Evolutionary conservation across 2,113 vertebrate genomes (phyloP).

Genomic region (Grantiella picta): DNA sequence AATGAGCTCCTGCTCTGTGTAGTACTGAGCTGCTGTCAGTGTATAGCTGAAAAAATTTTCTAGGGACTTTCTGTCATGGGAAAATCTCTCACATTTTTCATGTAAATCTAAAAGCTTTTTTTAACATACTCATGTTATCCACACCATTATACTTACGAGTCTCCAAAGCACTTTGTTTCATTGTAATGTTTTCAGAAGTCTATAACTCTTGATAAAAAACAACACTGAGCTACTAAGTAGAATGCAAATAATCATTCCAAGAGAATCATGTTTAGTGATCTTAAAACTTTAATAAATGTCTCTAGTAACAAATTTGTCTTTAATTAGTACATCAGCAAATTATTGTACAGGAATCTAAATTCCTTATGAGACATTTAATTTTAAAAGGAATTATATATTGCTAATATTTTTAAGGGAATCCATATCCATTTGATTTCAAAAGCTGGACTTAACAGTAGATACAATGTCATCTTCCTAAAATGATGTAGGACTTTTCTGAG

Average conservation of each 20-base stretch:
- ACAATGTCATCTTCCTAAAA: neutral
- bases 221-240: neutral
- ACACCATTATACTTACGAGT: neutral
- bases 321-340: constrained; percentile 14
- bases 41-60: neutral
- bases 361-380: constrained; percentile 4
- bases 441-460: neutral
- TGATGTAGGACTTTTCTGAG: neutral
- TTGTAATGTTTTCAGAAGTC: neutral
- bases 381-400: neutral
- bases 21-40: neutral
- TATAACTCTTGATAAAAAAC: neutral
- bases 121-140: neutral
- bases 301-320: neutral
- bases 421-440: neutral
- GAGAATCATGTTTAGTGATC: neutral
- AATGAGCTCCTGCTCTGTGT: neutral
- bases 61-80: neutral
- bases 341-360: constrained; percentile 14
- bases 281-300: neutral
- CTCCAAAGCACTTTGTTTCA: neutral
- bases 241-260: neutral
- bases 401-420: neutral
- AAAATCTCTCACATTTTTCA: neutral
- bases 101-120: neutral